Percentiles rank a stretch among this genome's conserved stretches.
phyloP scores from a whole-genome alignment of 2,113 vertebrate genomes.

The Monopterus albus region DNA sequence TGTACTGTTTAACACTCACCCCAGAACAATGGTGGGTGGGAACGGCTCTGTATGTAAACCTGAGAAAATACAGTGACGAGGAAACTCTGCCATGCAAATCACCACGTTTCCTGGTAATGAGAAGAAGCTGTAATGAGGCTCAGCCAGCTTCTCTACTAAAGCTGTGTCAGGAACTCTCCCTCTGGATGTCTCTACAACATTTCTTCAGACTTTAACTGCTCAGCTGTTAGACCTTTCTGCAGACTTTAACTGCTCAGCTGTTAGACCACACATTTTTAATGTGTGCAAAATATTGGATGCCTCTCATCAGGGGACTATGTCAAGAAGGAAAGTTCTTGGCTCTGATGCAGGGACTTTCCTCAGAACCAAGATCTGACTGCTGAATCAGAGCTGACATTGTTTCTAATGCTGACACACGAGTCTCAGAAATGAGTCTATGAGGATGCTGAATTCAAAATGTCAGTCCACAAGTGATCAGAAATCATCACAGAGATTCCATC shows the following conservation, averaged over 20 bases:
- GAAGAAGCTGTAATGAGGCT: constrained; percentile 28
- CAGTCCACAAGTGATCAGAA: too few species aligned
- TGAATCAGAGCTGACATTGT: too few species aligned
- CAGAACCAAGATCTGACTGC: too few species aligned
- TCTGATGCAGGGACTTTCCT: background rate
- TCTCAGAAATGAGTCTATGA: too few species aligned
- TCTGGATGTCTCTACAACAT: constrained; percentile 3
- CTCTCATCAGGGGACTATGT: background rate
- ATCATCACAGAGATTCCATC: too few species aligned
- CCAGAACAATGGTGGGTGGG: constrained; percentile 54
- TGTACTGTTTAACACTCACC: constrained; percentile 26
- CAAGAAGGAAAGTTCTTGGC: background rate
- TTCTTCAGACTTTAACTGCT: constrained; percentile 17
- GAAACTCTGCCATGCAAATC: constrained; percentile 38
- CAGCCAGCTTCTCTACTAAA: constrained; percentile 9
- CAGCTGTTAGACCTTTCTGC: background rate
- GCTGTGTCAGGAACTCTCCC: constrained; percentile 21
- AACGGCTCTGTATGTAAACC: constrained; percentile 37
- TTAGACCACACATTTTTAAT: background rate
- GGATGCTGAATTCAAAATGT: too few species aligned
- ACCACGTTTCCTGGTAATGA: constrained; percentile 29
- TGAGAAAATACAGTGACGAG: constrained; percentile 16
- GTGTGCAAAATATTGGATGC: background rate
- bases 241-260: too few species aligned
- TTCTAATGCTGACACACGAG: too few species aligned